Evolutionary conservation across 2,888 invertebrate genomes (phyloP), one percentile per base, ranked within the genome.

Genomic region (Eledone cirrhosa): DNA sequence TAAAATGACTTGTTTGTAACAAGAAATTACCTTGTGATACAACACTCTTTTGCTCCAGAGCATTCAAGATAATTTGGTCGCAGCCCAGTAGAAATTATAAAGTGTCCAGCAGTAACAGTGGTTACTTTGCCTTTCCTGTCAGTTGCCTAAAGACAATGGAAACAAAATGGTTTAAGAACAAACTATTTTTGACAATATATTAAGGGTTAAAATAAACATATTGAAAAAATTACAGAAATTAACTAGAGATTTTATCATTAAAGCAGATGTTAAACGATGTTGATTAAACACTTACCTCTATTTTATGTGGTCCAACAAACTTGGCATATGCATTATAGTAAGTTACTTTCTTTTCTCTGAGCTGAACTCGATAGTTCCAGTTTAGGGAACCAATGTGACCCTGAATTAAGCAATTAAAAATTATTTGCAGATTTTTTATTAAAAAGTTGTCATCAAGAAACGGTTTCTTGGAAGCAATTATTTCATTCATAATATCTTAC

Each of bases 301-400:
- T 90, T 0, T 95, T 96, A 88, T 96, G 94, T 0, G 93, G 89
- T 88, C 96, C 95, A 86, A 94, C 93, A 88, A 97, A 95, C 81
- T 93, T 93, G 53, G 94, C 95, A 85, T 93, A 91, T 0, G 94
- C 96, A 90, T 97, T 97, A 59, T 97, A 93, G 88, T 97, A 97
- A 79, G 96, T 95, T 14, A 97, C 95, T 91, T 95, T 94, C 84
- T 96, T 96, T 88, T 96, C 96, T 85, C 96, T 93, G 72, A 98
- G 93, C 90, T 96, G 95, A 4, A 97, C 97, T 80, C 97, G 93
- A 72, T 97, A 97, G 59, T 96, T 96, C 97, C 97, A 98, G 91
- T 98, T 98, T n/a, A 97, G 95, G 7, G 97, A 97, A 88, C 96
- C 96, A 79, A 98, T 94, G 91, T 98, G 96, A 91, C 95, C 95